Percentiles rank a stretch among this genome's conserved stretches.
phyloP scores from a whole-genome alignment of 2,113 vertebrate species.

The Hydrochoerus hydrochaeris region DNA sequence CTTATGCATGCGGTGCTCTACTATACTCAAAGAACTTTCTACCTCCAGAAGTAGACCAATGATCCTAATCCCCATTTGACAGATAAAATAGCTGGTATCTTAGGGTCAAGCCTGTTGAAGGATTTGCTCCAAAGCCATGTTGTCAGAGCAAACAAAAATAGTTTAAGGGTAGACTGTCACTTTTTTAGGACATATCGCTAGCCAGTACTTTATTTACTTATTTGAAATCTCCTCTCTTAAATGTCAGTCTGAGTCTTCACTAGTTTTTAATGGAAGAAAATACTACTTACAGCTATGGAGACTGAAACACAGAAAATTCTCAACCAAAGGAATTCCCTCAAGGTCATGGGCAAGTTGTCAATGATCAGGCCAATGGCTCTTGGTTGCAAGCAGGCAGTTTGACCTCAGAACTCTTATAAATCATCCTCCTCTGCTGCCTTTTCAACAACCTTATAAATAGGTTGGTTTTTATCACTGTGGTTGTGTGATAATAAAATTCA shows the following conservation, averaged over 20 bases:
- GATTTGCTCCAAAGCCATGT: background rate
- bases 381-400: background rate
- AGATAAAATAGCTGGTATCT: background rate
- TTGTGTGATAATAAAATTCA: background rate
- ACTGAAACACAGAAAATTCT: background rate
- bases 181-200: conserved; percentile 3
- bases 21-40: background rate
- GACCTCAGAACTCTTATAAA: background rate
- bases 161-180: background rate
- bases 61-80: background rate
- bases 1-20: background rate
- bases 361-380: too few species aligned
- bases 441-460: background rate
- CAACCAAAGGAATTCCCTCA: background rate
- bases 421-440: background rate
- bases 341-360: background rate
- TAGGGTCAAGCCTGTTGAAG: background rate
- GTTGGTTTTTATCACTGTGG: background rate
- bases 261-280: conserved; percentile 9
- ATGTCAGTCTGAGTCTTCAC: background rate
- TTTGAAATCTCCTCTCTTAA: background rate
- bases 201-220: background rate
- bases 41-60: background rate
- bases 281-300: background rate
- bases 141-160: background rate